Base-by-base conservation (phyloP, 1,140 invertebrate species). In the Myzus persicae region DNA sequence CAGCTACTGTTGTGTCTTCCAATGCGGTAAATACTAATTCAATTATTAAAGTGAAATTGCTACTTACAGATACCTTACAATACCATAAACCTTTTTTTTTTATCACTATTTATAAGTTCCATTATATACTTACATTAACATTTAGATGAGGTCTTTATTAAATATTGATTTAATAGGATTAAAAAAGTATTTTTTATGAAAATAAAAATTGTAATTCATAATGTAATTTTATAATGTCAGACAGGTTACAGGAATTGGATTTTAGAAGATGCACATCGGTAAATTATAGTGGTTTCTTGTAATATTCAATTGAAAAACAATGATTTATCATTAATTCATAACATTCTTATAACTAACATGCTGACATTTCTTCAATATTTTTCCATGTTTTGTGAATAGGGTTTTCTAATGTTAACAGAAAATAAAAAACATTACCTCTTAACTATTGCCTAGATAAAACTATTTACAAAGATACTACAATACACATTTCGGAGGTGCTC, bases 1-100 rank as follows among this genome's bases (percentile, higher is more conserved):
- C 81, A 48, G 91, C 91, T 85, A 93, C 91, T 38, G 91, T 93
- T 24, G 81, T 93, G 24, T 93, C 91, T 84, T 93, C 91, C 22
- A 93, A 93, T 85, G 40, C 91, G 44, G 91, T 93, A 93, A 36
- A 36, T 59, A 59, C 26, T 90, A 44, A 90, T 90, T 59, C 1
- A 89, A 54, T 90, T 90, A 42, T n/a, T 54, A 3, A 31, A 59
- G n/a, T 89, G 20, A 89, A 89, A 24, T 40, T 9, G 20, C 11
- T 59, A 59, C 54, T 59, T 59, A 59, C 54, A 59, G 54, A 59
- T 59, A 31, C 31, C 31, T 67, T 67, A 67, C 59, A n/a, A 67
- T n/a, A 67, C 3, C 31, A 67, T n/a, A n/a, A n/a, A n/a, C 4
- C 3, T n/a, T 67, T 59, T 59, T 59, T 59, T n/a, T 22, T 51